phyloP scores from a whole-genome alignment of 2,888 invertebrate genomes.

The Ichneumon xanthorius region DNA sequence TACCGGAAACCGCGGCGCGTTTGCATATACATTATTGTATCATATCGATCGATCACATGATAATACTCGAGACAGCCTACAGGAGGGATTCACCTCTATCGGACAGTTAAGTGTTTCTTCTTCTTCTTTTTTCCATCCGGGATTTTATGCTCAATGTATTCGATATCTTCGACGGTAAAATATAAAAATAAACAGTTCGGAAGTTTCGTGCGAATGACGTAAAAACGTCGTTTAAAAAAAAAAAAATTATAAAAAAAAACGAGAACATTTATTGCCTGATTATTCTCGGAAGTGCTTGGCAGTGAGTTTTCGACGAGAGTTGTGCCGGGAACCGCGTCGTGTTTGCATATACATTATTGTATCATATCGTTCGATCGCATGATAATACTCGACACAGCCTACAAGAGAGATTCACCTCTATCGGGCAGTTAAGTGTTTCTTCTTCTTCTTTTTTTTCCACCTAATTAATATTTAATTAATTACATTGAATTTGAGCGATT shows the following conservation, averaged over 20 bases:
- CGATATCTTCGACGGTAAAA: constrained; percentile 16
- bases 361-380: constrained; percentile 29
- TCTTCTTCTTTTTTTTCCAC: constrained; percentile 32
- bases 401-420: constrained; percentile 59
- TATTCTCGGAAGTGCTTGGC: constrained; percentile 64
- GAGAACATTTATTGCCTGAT: constrained; percentile 23
- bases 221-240: neutral
- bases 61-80: constrained; percentile 55
- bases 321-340: constrained; percentile 24
- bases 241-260: neutral
- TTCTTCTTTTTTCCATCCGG: constrained; percentile 36
- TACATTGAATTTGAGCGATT: constrained; percentile 81
- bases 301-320: constrained; percentile 61
- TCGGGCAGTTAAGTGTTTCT: constrained; percentile 63
- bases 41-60: constrained; percentile 29
- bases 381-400: constrained; percentile 56
- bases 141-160: constrained; percentile 22
- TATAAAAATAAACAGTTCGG: neutral
- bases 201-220: constrained; percentile 5
- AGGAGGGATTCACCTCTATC: constrained; percentile 60
- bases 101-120: constrained; percentile 60
- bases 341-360: constrained; percentile 15
- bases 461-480: constrained; percentile 73
- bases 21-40: constrained; percentile 14
- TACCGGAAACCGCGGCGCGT: neutral